phyloP scores from a whole-genome alignment of 2,797 vertebrate species.

The Aeoliscus strigatus region DNA sequence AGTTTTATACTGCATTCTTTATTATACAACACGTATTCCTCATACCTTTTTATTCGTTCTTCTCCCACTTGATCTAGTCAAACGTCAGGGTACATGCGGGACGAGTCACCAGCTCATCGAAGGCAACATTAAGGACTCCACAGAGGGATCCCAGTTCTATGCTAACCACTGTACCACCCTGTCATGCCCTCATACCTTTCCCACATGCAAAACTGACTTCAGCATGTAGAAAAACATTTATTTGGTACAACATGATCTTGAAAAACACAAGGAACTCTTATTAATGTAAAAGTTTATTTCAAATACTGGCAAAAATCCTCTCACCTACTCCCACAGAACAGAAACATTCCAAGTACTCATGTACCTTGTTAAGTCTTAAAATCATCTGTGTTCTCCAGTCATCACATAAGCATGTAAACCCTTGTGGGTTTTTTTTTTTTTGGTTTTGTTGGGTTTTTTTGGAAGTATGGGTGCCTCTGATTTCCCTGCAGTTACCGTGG shows the following conservation, averaged over 20 bases:
- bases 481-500: constrained; percentile 62
- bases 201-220: no score
- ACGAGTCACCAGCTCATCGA: no score
- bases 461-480: constrained; percentile 61
- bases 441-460: constrained; percentile 19
- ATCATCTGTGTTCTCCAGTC: constrained; percentile 59
- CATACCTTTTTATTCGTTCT: no score
- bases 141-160: no score
- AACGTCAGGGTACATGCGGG: no score
- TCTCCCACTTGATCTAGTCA: no score
- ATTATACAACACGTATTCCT: no score
- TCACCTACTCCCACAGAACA: constrained; percentile 60
- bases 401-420: constrained; percentile 55
- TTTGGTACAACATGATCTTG: not conserved
- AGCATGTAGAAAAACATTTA: no score
- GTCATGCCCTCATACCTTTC: no score
- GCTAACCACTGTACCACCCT: no score
- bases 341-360: constrained; percentile 64
- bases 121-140: no score
- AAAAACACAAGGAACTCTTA: constrained; percentile 18
- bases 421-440: constrained; percentile 27
- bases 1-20: no score
- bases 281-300: constrained; percentile 84
- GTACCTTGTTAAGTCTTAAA: constrained; percentile 65
- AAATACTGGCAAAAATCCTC: constrained; percentile 78